These are phyloP conservation scores for Scelioninae gen. 1 DNA, from an alignment of 2,888 invertebrate species.

Conservation along the genomic window DNA sequence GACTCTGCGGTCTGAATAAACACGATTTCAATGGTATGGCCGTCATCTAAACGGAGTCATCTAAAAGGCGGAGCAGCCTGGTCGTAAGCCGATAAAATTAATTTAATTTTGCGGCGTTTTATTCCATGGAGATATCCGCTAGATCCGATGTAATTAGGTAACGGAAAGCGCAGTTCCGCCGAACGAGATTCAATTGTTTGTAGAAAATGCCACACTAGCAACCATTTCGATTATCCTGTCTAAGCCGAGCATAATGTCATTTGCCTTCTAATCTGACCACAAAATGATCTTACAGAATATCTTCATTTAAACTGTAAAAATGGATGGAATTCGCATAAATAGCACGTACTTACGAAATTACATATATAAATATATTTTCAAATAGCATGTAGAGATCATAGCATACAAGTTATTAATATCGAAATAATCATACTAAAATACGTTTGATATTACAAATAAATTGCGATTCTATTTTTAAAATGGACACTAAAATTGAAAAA, in stretches of 20 bases:
- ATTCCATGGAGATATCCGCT: constrained; percentile 47
- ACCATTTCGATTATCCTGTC: constrained; percentile 62
- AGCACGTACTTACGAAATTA: no score
- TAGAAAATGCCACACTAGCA: constrained; percentile 53
- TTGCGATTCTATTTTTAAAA: no score
- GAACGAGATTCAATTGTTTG: constrained; percentile 65
- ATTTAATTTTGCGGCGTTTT: constrained; percentile 75
- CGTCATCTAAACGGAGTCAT: no score
- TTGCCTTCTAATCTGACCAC: constrained; percentile 46
- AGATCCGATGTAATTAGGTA: constrained; percentile 64
- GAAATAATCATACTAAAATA: no score
- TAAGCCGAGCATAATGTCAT: constrained; percentile 48
- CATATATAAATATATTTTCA: no score
- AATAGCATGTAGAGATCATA: no score
- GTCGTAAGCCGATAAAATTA: constrained; percentile 77
- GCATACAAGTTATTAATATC: no score
- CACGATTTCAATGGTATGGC: constrained; percentile 47
- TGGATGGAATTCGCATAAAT: no score
- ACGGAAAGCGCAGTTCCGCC: constrained; percentile 48
- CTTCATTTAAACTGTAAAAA: no score
- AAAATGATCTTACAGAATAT: background rate
- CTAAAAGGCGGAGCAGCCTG: constrained; percentile 26
- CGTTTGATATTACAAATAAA: no score
- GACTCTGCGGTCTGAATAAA: constrained; percentile 52
- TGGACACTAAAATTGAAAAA: no score